Evolutionary conservation across 2,113 vertebrate species (phyloP).

Genomic region (Pristiophorus japonicus): DNA sequence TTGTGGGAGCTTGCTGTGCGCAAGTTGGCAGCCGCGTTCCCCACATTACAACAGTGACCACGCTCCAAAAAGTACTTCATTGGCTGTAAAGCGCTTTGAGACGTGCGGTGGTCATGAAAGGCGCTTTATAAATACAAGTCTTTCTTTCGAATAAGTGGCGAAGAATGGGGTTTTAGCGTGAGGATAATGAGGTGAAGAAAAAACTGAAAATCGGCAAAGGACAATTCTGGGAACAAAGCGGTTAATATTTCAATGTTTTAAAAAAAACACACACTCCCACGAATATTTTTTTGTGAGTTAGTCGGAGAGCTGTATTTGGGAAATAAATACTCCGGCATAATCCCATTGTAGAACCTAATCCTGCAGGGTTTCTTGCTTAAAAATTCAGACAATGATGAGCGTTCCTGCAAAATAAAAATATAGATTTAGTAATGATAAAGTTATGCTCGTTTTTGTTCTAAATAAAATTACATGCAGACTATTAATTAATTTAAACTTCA

Average conservation of each 20-base stretch:
- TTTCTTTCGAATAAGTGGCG: no score
- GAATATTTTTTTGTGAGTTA: background rate
- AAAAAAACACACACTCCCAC: background rate
- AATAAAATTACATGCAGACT: background rate
- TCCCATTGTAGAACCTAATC: slow-evolving; percentile 11
- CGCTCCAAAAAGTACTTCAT: no score
- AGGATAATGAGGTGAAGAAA: no score
- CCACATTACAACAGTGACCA: no score
- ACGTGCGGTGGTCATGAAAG: no score
- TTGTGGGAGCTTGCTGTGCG: no score
- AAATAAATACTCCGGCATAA: background rate
- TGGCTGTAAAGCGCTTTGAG: no score
- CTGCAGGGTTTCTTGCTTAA: slow-evolving; percentile 3
- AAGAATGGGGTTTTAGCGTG: background rate
- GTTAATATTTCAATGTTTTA: background rate
- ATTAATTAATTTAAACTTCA: slow-evolving; percentile 31
- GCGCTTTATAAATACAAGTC: no score
- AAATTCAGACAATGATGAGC: background rate
- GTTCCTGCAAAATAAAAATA: background rate
- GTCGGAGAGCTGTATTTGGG: background rate
- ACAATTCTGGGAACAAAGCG: background rate
- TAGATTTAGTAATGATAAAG: slow-evolving; percentile 13
- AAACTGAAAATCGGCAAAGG: background rate
- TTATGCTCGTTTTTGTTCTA: background rate
- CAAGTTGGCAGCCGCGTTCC: no score